Conservation (phyloP, 1,140 invertebrate genomes). For the Theocolax elegans region DNA sequence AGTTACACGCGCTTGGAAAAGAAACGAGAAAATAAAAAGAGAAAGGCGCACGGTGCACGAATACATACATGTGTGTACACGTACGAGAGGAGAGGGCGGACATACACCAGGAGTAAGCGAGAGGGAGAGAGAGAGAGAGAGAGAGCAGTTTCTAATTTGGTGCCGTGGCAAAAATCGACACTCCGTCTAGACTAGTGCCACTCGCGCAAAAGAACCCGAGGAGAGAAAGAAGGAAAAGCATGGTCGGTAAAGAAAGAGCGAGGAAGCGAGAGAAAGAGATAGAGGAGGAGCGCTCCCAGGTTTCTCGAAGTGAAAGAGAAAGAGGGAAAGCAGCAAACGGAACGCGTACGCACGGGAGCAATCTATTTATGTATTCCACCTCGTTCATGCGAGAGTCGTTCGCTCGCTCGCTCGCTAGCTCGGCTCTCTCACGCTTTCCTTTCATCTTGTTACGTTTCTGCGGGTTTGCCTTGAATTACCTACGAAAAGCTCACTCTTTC, state of each 20-base stretch:
- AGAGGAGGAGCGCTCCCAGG: constrained; percentile 28
- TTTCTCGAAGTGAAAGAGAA: constrained; percentile 36
- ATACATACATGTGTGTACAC: too few relatives aligned
- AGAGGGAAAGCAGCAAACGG: constrained; percentile 9
- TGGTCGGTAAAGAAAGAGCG: constrained; percentile 5
- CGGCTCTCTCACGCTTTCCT: constrained; percentile 56
- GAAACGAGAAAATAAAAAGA: constrained; percentile 1
- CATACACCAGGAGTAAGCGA: constrained; percentile 14
- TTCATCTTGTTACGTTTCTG: constrained; percentile 66
- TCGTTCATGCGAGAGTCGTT: constrained; percentile 56
- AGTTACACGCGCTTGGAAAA: neutral
- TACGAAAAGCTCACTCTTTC: constrained; percentile 32
- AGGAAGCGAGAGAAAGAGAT: constrained; percentile 36
- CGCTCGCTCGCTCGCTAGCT: constrained; percentile 42
- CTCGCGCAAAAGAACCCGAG: constrained; percentile 44
- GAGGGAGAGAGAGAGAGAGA: constrained; percentile 26
- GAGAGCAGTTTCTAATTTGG: constrained; percentile 64
- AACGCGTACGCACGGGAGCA: constrained; percentile 46
- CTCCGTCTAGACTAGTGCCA: constrained; percentile 65
- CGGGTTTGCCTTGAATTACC: constrained; percentile 49
- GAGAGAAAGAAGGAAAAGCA: constrained; percentile 42
- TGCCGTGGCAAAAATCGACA: constrained; percentile 66
- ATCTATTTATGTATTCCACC: constrained; percentile 67
- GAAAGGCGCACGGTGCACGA: constrained; percentile 1
- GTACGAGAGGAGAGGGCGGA: constrained; percentile 28